A percentile compares a stretch with the other conserved stretches of the same genome.
phyloP scores from a whole-genome alignment of 2,113 vertebrate species.

The Peromyscus leucopus region DNA sequence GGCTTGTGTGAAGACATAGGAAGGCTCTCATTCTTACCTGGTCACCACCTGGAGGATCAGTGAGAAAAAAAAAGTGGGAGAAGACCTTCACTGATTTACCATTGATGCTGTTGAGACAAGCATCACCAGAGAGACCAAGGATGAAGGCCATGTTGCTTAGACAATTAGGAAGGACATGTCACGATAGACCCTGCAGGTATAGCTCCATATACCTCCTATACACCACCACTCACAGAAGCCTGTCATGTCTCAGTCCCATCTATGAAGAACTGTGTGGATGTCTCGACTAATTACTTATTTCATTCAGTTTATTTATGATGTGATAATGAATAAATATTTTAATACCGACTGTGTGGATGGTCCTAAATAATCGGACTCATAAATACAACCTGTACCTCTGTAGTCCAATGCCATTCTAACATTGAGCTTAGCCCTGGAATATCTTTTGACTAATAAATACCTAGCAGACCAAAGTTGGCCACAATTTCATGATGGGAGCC shows the following conservation, averaged over 20 bases:
- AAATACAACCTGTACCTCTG: background rate
- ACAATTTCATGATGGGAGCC: background rate
- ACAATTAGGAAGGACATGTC: background rate
- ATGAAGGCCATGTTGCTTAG: background rate
- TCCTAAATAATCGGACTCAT: background rate
- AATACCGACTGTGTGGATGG: background rate
- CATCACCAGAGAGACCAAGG: background rate
- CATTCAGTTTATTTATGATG: background rate
- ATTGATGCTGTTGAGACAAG: background rate
- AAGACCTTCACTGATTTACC: background rate
- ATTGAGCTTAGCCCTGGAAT: background rate
- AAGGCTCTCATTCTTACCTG: background rate
- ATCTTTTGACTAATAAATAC: background rate
- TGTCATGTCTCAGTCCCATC: background rate
- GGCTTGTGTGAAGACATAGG: background rate
- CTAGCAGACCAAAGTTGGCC: background rate
- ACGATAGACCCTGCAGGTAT: background rate
- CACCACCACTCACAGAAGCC: background rate
- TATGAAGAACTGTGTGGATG: background rate
- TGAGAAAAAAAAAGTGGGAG: background rate
- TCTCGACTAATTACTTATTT: background rate
- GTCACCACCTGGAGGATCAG: background rate
- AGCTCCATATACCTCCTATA: background rate
- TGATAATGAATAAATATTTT: background rate
- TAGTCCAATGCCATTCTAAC: background rate